Evolutionary conservation across 2,888 invertebrate species (phyloP).

Genomic region (Diaprepes abbreviatus): DNA sequence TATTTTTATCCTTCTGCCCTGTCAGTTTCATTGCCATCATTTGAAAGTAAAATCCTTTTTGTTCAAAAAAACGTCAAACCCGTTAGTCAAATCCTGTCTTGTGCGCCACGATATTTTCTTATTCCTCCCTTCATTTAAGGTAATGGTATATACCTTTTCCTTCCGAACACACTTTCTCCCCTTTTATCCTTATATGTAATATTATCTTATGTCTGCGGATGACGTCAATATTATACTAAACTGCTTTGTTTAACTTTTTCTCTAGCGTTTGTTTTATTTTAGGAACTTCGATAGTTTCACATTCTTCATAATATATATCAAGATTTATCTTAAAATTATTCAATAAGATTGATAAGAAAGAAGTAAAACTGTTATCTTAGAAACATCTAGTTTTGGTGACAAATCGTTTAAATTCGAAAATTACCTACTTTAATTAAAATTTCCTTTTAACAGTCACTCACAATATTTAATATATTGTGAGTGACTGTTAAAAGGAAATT

Average conservation of each 20-base stretch:
- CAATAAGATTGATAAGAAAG: too few relatives aligned
- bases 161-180: constrained; percentile 30
- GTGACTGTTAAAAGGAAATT: too few relatives aligned
- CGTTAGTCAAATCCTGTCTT: constrained; percentile 43
- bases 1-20: constrained; percentile 18
- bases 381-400: too few relatives aligned
- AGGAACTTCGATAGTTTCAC: background rate
- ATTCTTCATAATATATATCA: too few relatives aligned
- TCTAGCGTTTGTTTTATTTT: constrained; percentile 3
- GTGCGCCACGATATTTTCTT: constrained; percentile 42
- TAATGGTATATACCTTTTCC: constrained; percentile 45
- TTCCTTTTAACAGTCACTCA: too few relatives aligned
- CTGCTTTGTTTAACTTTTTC: constrained; percentile 8
- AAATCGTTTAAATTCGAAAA: too few relatives aligned
- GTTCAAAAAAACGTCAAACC: constrained; percentile 39
- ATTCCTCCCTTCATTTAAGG: constrained; percentile 42
- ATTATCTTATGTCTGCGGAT: constrained; percentile 6
- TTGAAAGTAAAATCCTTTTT: constrained; percentile 45
- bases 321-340: too few relatives aligned
- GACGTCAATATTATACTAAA: constrained; percentile 8
- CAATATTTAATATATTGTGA: too few relatives aligned
- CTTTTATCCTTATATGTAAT: constrained; percentile 15
- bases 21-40: constrained; percentile 42
- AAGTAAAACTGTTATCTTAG: too few relatives aligned
- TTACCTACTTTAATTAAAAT: too few relatives aligned